These are phyloP conservation scores for Plagiodera versicolora DNA, from an alignment of 2,888 invertebrate species.

Conservation along the genomic window DNA sequence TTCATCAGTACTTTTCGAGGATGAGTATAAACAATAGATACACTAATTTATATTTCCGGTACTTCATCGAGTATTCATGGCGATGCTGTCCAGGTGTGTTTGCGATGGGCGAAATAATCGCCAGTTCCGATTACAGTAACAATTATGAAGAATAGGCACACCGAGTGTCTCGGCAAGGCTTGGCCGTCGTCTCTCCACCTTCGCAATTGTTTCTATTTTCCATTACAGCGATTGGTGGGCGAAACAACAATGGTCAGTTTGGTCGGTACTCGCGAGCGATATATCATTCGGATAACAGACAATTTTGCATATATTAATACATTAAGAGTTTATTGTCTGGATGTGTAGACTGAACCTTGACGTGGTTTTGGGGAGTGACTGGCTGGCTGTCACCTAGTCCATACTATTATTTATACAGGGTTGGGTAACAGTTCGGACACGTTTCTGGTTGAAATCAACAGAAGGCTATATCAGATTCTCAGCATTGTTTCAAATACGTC, in stretches of 20 bases:
- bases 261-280: conserved; percentile 40
- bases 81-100: conserved; percentile 12
- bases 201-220: conserved; percentile 47
- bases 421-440: no score
- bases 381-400: neutral
- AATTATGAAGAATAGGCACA: conserved; percentile 37
- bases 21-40: no score
- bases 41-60: conserved; percentile 4
- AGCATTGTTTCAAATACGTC: no score
- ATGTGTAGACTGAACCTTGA: conserved; percentile 1
- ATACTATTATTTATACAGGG: neutral
- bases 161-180: conserved; percentile 39
- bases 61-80: neutral
- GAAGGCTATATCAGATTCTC: no score
- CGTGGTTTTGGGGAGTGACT: neutral
- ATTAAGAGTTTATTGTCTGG: conserved; percentile 25
- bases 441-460: no score
- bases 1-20: no score
- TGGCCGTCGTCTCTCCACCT: conserved; percentile 47
- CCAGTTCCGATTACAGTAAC: conserved; percentile 32
- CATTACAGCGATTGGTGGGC: conserved; percentile 46
- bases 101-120: conserved; percentile 25
- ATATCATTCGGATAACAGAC: conserved; percentile 37
- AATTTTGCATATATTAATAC: conserved; percentile 35
- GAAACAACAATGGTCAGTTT: conserved; percentile 51